These are phyloP conservation scores for Phrynocephalus versicolor DNA, from an alignment of 2,113 vertebrate species.

Conservation along the genomic window DNA sequence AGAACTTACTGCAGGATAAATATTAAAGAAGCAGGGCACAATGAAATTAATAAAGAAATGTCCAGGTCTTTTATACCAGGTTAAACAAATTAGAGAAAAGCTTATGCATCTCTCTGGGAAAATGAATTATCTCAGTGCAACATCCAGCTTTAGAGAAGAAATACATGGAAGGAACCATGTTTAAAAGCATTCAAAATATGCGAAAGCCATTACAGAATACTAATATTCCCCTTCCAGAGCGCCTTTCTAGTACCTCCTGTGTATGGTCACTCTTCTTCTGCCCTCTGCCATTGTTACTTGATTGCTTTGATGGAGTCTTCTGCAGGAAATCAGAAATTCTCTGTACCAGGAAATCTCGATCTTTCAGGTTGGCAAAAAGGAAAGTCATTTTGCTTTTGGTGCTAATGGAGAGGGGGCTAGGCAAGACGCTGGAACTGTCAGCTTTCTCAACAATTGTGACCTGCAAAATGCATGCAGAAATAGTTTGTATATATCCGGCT, in stretches of 20 bases:
- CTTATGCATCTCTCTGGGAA: neutral
- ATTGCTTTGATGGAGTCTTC: slow-evolving; percentile 84
- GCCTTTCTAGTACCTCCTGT: slow-evolving; percentile 50
- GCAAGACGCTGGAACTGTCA: slow-evolving; percentile 92
- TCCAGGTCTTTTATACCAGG: neutral
- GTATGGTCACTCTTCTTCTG: slow-evolving; percentile 63
- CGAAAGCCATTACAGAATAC: neutral
- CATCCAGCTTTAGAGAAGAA: neutral
- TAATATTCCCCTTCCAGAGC: neutral
- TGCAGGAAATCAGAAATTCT: slow-evolving; percentile 97
- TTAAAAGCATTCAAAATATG: neutral
- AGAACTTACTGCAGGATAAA: neutral
- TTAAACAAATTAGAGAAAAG: neutral
- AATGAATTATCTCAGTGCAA: slow-evolving; percentile 11
- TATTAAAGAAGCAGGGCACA: neutral
- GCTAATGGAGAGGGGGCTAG: slow-evolving; percentile 96
- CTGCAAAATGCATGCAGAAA: slow-evolving; percentile 68
- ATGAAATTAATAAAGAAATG: neutral
- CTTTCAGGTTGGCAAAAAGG: slow-evolving; percentile 95
- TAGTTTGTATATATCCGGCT: slow-evolving; percentile 5
- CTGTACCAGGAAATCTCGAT: slow-evolving; percentile 94
- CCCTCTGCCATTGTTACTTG: slow-evolving; percentile 42
- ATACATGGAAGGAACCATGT: neutral
- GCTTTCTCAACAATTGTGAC: slow-evolving; percentile 97
- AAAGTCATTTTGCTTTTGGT: slow-evolving; percentile 98